Evolutionary conservation across 2,888 invertebrate species (phyloP).

Genomic region (Diploptera punctata): DNA sequence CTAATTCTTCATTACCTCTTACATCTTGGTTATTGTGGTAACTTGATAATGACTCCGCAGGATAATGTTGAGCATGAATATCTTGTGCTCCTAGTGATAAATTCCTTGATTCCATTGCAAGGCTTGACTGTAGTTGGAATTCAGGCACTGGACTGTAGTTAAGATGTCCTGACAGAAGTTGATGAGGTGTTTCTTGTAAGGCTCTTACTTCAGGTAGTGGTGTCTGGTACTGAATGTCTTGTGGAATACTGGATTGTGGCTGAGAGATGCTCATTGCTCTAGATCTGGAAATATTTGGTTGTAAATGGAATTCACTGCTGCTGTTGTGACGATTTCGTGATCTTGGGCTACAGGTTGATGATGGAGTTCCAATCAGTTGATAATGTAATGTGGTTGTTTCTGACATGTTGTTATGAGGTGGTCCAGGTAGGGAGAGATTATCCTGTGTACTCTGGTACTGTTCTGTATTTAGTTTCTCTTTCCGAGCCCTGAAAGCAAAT

Average conservation of each 20-base stretch:
- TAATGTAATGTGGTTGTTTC: slow-evolving; percentile 13
- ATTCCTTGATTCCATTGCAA: background rate
- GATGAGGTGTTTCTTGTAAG: background rate
- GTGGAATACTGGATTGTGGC: background rate
- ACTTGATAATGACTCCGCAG: background rate
- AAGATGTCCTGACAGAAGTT: background rate
- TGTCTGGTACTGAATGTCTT: background rate
- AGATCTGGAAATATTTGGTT: slow-evolving; percentile 9
- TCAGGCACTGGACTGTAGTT: background rate
- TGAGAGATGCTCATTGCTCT: background rate
- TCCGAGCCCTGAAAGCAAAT: slow-evolving; percentile 40
- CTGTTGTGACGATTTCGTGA: background rate
- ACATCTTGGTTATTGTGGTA: background rate
- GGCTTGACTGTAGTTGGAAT: background rate
- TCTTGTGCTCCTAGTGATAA: background rate
- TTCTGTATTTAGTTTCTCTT: slow-evolving; percentile 42
- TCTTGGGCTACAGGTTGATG: slow-evolving; percentile 7
- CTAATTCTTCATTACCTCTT: background rate
- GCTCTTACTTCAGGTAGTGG: background rate
- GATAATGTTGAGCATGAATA: background rate
- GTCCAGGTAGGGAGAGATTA: background rate
- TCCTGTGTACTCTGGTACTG: slow-evolving; percentile 29
- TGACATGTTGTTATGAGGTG: background rate
- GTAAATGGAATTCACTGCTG: slow-evolving; percentile 9
- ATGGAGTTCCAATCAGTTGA: background rate